Conservation (phyloP, 2,113 vertebrate genomes). For the Erythrocercus mccallii region DNA sequence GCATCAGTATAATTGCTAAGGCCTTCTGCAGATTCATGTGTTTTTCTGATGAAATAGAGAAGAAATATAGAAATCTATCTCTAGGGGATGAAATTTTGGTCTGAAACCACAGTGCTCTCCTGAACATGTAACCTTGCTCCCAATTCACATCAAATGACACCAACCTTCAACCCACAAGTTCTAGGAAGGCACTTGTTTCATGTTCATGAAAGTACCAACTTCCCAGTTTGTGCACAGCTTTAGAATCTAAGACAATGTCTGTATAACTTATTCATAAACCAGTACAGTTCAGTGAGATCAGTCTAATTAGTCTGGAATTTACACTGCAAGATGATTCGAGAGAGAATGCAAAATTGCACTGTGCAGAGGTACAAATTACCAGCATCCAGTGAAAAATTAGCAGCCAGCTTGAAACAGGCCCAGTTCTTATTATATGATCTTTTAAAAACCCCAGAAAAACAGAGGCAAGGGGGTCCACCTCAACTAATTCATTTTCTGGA, state of each 20-base stretch:
- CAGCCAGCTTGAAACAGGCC: not conserved
- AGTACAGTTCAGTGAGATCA: not conserved
- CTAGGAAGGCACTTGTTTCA: not conserved
- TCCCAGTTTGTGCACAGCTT: not conserved
- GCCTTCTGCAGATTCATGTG: not conserved
- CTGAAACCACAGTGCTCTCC: not conserved
- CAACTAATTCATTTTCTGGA: not conserved
- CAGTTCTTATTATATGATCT: not conserved
- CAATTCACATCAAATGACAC: not conserved
- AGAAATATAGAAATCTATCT: not conserved
- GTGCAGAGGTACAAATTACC: not conserved
- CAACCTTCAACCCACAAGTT: not conserved
- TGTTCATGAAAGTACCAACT: not conserved
- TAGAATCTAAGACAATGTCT: not conserved
- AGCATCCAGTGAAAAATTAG: not conserved
- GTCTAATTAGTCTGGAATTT: not conserved
- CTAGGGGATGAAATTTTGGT: not conserved
- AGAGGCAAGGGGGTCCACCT: not conserved
- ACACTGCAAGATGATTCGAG: not conserved
- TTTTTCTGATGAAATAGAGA: not conserved
- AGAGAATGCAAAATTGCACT: not conserved
- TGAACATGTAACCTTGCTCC: not conserved
- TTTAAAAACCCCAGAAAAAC: not conserved
- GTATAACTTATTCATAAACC: not conserved
- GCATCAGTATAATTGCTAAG: not conserved